phyloP scores from a whole-genome alignment of 2,888 invertebrate species.

The Arctia plantaginis region DNA sequence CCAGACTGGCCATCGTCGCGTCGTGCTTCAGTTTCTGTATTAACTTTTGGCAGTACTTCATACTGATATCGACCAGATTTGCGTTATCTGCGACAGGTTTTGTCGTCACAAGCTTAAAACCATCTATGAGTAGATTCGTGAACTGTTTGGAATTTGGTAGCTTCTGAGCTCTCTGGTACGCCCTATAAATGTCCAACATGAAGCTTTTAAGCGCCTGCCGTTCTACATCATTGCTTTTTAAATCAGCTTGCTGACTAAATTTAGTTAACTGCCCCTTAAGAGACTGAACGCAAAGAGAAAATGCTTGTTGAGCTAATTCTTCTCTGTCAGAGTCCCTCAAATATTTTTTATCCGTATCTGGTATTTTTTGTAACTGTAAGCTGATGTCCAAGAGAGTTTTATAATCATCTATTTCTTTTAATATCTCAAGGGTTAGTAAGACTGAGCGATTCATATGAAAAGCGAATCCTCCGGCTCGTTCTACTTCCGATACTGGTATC shows the following conservation, averaged over 20 bases:
- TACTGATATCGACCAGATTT: slow-evolving; percentile 89
- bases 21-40: slow-evolving; percentile 86
- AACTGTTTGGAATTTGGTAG: slow-evolving; percentile 87
- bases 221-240: slow-evolving; percentile 80
- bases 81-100: slow-evolving; percentile 87
- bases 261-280: slow-evolving; percentile 88
- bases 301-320: slow-evolving; percentile 92
- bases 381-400: slow-evolving; percentile 92
- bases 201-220: slow-evolving; percentile 82
- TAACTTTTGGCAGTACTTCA: slow-evolving; percentile 90
- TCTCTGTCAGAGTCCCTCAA: slow-evolving; percentile 94
- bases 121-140: slow-evolving; percentile 88
- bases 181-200: slow-evolving; percentile 88
- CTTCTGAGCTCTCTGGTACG: slow-evolving; percentile 90
- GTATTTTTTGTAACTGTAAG: slow-evolving; percentile 91
- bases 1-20: slow-evolving; percentile 73
- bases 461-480: slow-evolving; percentile 96
- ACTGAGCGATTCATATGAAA: slow-evolving; percentile 96
- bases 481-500: slow-evolving; percentile 95
- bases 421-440: slow-evolving; percentile 92
- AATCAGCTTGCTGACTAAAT: slow-evolving; percentile 80
- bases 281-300: slow-evolving; percentile 90
- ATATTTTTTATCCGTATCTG: slow-evolving; percentile 96
- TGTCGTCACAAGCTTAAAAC: slow-evolving; percentile 89
- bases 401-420: slow-evolving; percentile 92